Percentiles rank a stretch among this genome's conserved stretches.
These are phyloP conservation scores for Lates japonicus DNA, from an alignment of 2,797 vertebrate species.

Conservation along the genomic window DNA sequence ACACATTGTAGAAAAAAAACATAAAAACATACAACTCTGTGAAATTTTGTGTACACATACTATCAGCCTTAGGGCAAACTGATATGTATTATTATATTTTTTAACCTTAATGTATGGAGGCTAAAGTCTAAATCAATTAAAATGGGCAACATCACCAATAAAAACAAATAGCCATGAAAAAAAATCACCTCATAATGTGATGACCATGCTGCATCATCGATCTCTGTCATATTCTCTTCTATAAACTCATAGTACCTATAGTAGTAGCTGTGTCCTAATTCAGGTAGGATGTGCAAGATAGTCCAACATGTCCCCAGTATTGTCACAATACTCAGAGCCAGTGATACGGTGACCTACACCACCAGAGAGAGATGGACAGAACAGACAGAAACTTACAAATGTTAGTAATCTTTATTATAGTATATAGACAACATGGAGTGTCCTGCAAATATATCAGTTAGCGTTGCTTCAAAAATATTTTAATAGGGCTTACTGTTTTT, in stretches of 20 bases:
- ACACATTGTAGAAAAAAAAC: background rate
- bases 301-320: constrained; percentile 43
- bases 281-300: rapidly evolving
- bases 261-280: rapidly evolving
- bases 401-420: background rate
- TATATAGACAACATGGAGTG: background rate
- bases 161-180: background rate
- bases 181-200: constrained; percentile 23
- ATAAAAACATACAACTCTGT: background rate
- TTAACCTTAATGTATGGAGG: too few relatives aligned
- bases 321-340: constrained; percentile 68
- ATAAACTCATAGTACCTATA: rapidly evolving
- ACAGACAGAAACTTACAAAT: background rate
- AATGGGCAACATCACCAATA: background rate
- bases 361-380: constrained; percentile 17
- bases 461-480: background rate
- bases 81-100: background rate
- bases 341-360: constrained; percentile 67
- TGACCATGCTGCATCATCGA: rapidly evolving
- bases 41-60: background rate
- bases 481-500: constrained; percentile 76
- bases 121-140: background rate
- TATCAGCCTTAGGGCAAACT: background rate
- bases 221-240: background rate
- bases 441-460: background rate